Percentiles rank a stretch among this genome's conserved stretches.
phyloP scores from a whole-genome alignment of 2,113 vertebrate genomes.

The Lasiurus cinereus region DNA sequence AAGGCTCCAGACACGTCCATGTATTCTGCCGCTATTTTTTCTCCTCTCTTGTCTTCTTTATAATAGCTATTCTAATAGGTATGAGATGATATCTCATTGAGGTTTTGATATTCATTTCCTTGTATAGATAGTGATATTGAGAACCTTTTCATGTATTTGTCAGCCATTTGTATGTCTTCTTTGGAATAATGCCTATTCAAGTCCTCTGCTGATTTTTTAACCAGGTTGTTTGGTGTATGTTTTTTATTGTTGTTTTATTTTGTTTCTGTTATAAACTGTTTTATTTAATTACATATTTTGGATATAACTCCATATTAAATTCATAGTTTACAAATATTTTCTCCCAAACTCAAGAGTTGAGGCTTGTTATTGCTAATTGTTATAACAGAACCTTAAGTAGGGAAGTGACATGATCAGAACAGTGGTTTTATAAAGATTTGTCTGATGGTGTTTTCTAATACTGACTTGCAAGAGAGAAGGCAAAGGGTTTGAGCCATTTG shows the following conservation, averaged over 20 bases:
- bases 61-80: neutral
- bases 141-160: neutral
- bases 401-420: neutral
- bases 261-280: neutral
- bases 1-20: too few relatives aligned
- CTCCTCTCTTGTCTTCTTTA: neutral
- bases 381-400: conserved; percentile 23
- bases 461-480: neutral
- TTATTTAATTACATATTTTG: neutral
- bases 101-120: neutral
- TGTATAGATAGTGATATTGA: neutral
- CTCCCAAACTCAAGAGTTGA: neutral
- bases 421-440: neutral
- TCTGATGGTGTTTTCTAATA: neutral
- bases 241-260: neutral
- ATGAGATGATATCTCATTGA: neutral
- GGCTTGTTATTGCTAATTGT: neutral
- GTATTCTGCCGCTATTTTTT: too few relatives aligned
- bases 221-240: neutral
- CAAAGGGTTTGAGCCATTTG: neutral
- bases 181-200: neutral
- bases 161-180: neutral
- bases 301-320: neutral
- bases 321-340: neutral
- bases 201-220: neutral